A percentile compares a stretch with the other conserved stretches of the same genome.
These are phyloP conservation scores for Lissonota sp. DNA, from an alignment of 2,888 invertebrate genomes.

Conservation along the genomic window DNA sequence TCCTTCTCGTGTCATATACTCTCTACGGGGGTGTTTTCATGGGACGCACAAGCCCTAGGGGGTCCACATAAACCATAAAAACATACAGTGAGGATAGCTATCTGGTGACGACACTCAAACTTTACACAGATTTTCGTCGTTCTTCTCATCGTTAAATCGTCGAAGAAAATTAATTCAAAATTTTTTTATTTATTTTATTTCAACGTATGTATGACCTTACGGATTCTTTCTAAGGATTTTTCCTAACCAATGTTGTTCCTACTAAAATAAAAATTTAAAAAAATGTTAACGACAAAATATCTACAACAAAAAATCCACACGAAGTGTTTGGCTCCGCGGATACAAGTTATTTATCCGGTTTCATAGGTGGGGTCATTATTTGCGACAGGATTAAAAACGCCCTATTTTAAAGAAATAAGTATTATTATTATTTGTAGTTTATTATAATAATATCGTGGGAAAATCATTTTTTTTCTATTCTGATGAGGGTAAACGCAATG, in stretches of 20 bases:
- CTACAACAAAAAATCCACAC: no score
- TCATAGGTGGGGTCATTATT: no score
- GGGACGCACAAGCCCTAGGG: slow-evolving; percentile 39
- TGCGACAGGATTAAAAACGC: no score
- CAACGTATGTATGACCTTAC: no score
- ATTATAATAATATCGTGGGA: neutral
- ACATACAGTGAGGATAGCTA: slow-evolving; percentile 32
- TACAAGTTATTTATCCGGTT: no score
- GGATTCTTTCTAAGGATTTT: no score
- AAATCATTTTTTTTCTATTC: slow-evolving; percentile 33
- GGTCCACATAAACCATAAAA: slow-evolving; percentile 41
- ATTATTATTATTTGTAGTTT: slow-evolving; percentile 3
- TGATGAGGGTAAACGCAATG: slow-evolving; percentile 17
- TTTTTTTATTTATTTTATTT: neutral
- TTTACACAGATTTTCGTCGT: slow-evolving; percentile 20
- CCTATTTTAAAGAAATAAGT: neutral
- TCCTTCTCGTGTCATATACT: slow-evolving; percentile 47
- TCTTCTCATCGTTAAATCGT: slow-evolving; percentile 17
- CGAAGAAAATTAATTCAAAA: neutral
- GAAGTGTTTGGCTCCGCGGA: no score
- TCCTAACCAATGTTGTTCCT: no score
- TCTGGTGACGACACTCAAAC: slow-evolving; percentile 55
- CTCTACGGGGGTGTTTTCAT: slow-evolving; percentile 49
- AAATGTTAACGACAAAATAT: no score
- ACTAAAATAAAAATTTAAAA: no score